phyloP scores from a whole-genome alignment of 2,113 vertebrate genomes.

The Chrysochloris asiatica region DNA sequence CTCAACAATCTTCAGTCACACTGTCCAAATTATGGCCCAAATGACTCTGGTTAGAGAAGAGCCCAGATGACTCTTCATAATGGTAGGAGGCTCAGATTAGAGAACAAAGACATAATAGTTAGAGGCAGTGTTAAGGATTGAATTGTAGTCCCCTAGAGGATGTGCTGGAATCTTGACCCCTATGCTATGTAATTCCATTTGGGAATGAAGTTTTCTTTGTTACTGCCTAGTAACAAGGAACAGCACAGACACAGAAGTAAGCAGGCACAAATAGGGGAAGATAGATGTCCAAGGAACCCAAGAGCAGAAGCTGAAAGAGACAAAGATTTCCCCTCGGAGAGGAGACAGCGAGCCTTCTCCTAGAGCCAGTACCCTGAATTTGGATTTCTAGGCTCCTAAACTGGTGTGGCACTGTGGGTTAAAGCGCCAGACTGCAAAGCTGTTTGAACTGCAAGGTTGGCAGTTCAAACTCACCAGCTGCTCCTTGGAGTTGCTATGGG shows the following conservation, averaged over 20 bases:
- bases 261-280: not conserved
- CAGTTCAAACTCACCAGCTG: no score
- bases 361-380: not conserved
- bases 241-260: not conserved
- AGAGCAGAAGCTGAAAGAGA: not conserved
- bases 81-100: not conserved
- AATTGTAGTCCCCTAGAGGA: not conserved
- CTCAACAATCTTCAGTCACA: slow-evolving; percentile 11
- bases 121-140: not conserved
- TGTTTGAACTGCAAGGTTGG: no score
- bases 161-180: not conserved
- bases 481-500: no score
- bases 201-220: not conserved
- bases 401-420: no score
- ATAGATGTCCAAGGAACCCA: not conserved
- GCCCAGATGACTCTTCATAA: not conserved
- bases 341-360: not conserved
- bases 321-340: not conserved
- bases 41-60: not conserved
- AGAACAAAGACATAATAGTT: not conserved
- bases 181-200: not conserved
- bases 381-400: not conserved
- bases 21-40: not conserved
- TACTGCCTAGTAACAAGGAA: not conserved
- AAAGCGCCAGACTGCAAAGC: no score